These are phyloP conservation scores for Syndactyla subalaris DNA, from an alignment of 2,797 vertebrate genomes.

Conservation along the genomic window DNA sequence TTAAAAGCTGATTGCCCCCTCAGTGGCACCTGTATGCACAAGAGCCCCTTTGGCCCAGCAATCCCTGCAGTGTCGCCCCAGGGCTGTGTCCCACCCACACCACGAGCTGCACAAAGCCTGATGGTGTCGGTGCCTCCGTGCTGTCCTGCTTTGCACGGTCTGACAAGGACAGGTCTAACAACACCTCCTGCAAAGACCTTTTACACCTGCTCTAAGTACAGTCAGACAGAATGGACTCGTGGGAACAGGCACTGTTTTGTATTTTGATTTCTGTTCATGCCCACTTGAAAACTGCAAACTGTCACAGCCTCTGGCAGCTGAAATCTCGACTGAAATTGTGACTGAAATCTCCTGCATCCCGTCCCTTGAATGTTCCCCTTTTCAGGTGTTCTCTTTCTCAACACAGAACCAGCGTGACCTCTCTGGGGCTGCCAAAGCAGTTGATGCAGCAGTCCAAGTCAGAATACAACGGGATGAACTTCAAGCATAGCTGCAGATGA, in stretches of 20 bases:
- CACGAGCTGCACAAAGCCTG: not conserved
- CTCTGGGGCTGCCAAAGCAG: not conserved
- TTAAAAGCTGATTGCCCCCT: not conserved
- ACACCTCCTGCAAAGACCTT: not conserved
- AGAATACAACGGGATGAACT: not conserved
- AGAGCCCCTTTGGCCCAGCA: not conserved
- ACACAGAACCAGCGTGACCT: not conserved
- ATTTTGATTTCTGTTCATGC: not conserved
- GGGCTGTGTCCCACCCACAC: not conserved
- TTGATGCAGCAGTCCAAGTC: not conserved
- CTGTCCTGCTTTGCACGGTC: not conserved
- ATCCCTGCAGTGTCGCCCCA: not conserved
- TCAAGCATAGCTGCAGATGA: not conserved
- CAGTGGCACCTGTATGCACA: not conserved
- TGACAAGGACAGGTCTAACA: not conserved
- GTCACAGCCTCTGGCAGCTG: not conserved
- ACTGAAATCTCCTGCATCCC: not conserved
- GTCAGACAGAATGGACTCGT: too few relatives aligned
- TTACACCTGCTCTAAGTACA: not conserved
- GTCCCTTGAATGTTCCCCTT: not conserved
- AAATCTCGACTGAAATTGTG: not conserved
- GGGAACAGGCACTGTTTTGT: not conserved
- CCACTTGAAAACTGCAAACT: not conserved
- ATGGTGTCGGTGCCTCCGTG: not conserved
- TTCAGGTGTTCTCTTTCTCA: not conserved